Evolutionary conservation across 2,113 vertebrate species (phyloP).

Genomic region (Genyomyrus donnyi): DNA sequence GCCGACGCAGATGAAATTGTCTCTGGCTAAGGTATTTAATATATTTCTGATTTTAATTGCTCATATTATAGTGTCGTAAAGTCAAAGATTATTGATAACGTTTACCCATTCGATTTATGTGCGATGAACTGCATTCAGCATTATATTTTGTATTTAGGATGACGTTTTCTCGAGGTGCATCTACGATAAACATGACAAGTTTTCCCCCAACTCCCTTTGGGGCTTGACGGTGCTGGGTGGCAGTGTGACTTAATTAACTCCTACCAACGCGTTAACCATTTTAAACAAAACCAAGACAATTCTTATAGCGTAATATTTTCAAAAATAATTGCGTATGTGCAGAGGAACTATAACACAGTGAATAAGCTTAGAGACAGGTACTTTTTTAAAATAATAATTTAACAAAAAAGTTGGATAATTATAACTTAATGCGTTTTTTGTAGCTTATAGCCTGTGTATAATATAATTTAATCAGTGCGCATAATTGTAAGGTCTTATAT

Average conservation of each 20-base stretch:
- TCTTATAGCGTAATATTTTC: not conserved
- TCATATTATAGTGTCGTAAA: not conserved
- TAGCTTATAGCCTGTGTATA: not conserved
- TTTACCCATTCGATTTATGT: not conserved
- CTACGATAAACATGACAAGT: not conserved
- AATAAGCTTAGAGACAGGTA: not conserved
- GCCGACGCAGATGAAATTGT: slow-evolving; percentile 55
- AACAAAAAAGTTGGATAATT: not conserved
- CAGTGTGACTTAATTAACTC: not conserved
- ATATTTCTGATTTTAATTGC: not conserved
- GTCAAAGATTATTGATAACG: not conserved
- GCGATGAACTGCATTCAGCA: not conserved
- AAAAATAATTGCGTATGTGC: not conserved
- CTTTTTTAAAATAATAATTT: not conserved
- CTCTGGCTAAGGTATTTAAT: slow-evolving; percentile 36
- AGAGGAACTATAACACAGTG: not conserved
- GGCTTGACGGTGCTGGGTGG: not conserved
- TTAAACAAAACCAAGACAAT: not conserved
- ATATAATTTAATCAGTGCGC: not conserved
- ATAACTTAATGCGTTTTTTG: not conserved
- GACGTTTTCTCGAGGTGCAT: not conserved
- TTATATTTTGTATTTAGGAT: not conserved
- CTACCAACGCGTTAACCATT: not conserved
- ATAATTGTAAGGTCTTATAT: not conserved
- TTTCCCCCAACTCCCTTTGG: not conserved